A percentile compares a stretch with the other conserved stretches of the same genome.
Evolutionary conservation across 2,888 invertebrate species (phyloP).

Genomic region (Liopterus haemorrhoidalis): DNA sequence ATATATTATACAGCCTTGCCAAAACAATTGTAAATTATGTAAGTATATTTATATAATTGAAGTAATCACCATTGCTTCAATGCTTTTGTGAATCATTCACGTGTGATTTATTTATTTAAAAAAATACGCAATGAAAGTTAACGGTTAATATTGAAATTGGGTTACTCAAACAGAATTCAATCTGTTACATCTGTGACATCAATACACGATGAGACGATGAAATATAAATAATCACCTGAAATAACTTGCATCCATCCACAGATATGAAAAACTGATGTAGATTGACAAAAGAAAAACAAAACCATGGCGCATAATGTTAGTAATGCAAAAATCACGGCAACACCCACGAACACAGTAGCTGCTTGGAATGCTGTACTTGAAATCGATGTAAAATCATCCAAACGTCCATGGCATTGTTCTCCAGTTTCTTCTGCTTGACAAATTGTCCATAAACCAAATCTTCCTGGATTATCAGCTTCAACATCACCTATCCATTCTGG

Average conservation of each 20-base stretch:
- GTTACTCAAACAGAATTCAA: too few relatives aligned
- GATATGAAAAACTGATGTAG: constrained; percentile 86
- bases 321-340: constrained; percentile 78
- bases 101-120: too few relatives aligned
- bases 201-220: not conserved
- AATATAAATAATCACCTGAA: constrained; percentile 70
- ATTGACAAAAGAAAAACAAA: constrained; percentile 88
- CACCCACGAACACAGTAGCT: constrained; percentile 82
- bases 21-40: too few relatives aligned
- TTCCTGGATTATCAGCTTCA: constrained; percentile 80
- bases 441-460: constrained; percentile 87
- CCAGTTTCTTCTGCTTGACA: constrained; percentile 73
- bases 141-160: too few relatives aligned
- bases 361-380: constrained; percentile 76
- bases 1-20: too few relatives aligned
- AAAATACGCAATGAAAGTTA: too few relatives aligned
- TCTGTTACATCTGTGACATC: too few relatives aligned
- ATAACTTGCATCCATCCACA: constrained; percentile 95
- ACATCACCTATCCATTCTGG: constrained; percentile 88
- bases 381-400: constrained; percentile 77
- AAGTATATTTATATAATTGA: constrained; percentile 1
- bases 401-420: constrained; percentile 77
- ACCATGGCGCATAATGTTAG: constrained; percentile 84
- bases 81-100: too few relatives aligned
- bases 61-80: not conserved